Base-by-base conservation (phyloP, 1,140 invertebrate species). In the Bombus sylvicola region DNA sequence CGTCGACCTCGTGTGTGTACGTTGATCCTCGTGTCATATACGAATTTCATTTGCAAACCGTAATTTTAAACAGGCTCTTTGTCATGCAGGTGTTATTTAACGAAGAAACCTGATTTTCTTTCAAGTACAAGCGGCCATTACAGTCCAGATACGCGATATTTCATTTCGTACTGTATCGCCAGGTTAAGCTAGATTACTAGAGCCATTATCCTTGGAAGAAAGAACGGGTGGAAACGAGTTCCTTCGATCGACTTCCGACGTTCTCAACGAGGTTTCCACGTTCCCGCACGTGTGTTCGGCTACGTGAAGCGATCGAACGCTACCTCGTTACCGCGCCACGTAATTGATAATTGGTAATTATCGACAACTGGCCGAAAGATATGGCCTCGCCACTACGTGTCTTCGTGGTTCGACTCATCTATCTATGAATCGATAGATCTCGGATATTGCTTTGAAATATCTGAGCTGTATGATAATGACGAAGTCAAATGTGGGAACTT, bases 261-360 rank as follows among this genome's bases (percentile, higher is more conserved):
- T 53, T 62, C 75, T 12, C 68, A 66, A 76, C 73, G 47, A 82
- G 41, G n/a, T 84, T 77, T 75, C 74, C 73, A 64, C 78, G 81
- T 84, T 81, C 73, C 72, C 72, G 77, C 83, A 66, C 86, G 77
- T 88, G 85, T 59, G 73, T 66, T 81, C 39, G 64, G 62, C 53
- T 25, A 53, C 76, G 31, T 53, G 59, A 37, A 89, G 69, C 82
- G 82, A 88, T 88, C 87, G 87, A 76, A 85, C 84, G 62, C 15
- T 62, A 73, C 76, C 80, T 89, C 84, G 85, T 90, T 90, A 89
- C 68, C 83, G 37, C 8, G 68, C 75, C 76, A n/a, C 43, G 84
- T 82, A 85, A 89, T 89, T 82, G 87, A 71, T 84, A 87, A 88
- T 81, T 84, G 81, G 37, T 83, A 89, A 89, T 89, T 76, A 79